Evolutionary conservation across 2,797 vertebrate genomes (phyloP).

Genomic region (Propithecus perrieri): DNA sequence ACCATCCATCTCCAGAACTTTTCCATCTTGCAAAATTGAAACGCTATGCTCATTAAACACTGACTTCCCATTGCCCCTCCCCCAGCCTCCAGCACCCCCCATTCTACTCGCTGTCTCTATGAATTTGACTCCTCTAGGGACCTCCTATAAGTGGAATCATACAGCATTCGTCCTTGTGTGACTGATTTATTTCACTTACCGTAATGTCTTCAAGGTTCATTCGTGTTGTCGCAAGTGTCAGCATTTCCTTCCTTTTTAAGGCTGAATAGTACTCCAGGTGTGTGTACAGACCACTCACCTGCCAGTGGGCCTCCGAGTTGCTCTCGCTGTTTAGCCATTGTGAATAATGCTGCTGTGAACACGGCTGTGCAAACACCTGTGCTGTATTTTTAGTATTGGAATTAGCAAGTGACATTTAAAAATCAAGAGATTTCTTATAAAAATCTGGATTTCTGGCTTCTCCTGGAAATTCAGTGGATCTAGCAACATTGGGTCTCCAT

Average conservation of each 20-base stretch:
- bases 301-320: too few relatives aligned
- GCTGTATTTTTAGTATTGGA: neutral
- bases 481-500: neutral
- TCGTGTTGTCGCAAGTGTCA: neutral
- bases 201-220: neutral
- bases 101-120: accelerated
- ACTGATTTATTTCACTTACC: neutral
- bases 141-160: neutral
- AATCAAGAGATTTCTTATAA: neutral
- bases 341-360: neutral
- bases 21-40: neutral
- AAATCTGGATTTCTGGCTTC: neutral
- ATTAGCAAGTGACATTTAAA: neutral
- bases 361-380: accelerated
- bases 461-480: neutral
- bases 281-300: neutral
- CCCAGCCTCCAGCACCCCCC: neutral
- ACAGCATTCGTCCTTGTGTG: neutral
- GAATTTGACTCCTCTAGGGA: neutral
- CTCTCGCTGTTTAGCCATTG: accelerated
- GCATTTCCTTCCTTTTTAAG: neutral
- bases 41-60: neutral
- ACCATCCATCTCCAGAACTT: neutral
- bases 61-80: too few relatives aligned
- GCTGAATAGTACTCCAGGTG: accelerated